Percentiles rank a stretch among this genome's conserved stretches.
These are phyloP conservation scores for Crenichthys baileyi DNA, from an alignment of 2,797 vertebrate species.

Conservation along the genomic window DNA sequence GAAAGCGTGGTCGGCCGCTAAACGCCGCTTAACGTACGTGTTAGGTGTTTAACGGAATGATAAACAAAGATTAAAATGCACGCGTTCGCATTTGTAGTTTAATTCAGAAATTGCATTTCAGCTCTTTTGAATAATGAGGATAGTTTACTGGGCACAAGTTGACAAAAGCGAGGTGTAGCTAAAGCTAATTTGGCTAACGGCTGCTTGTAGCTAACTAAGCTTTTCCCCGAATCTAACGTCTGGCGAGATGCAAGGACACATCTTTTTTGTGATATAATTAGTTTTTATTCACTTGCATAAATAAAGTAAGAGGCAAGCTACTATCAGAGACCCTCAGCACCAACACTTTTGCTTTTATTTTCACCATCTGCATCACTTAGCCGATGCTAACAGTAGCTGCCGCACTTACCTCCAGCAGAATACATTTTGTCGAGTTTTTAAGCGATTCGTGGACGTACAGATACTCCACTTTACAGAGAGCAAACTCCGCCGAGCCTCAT, in stretches of 20 bases:
- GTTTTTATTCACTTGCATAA: neutral
- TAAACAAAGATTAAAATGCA: neutral
- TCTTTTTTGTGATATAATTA: slow-evolving; percentile 6
- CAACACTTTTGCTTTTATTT: slow-evolving; percentile 4
- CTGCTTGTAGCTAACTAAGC: slow-evolving; percentile 74
- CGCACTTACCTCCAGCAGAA: slow-evolving; percentile 82
- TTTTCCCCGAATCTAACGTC: slow-evolving; percentile 42
- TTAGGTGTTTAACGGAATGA: neutral
- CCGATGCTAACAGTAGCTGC: slow-evolving; percentile 65
- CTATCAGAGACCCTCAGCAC: neutral
- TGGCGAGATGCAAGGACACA: slow-evolving; percentile 18
- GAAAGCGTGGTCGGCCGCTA: slow-evolving; percentile 54
- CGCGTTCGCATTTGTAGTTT: fast-evolving
- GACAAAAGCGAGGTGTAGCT: slow-evolving; percentile 43
- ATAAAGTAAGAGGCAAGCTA: neutral
- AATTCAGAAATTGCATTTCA: fast-evolving
- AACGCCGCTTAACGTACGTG: neutral
- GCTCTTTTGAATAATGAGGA: neutral
- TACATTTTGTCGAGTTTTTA: slow-evolving; percentile 83
- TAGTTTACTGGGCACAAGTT: slow-evolving; percentile 60
- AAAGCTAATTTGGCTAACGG: slow-evolving; percentile 70
- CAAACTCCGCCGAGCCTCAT: slow-evolving; percentile 72
- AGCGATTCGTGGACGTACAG: slow-evolving; percentile 70
- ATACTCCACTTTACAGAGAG: slow-evolving; percentile 66
- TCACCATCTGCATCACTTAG: slow-evolving; percentile 58